These are phyloP conservation scores for Ursus arctos DNA, from an alignment of 2,113 vertebrate genomes.

Conservation along the genomic window DNA sequence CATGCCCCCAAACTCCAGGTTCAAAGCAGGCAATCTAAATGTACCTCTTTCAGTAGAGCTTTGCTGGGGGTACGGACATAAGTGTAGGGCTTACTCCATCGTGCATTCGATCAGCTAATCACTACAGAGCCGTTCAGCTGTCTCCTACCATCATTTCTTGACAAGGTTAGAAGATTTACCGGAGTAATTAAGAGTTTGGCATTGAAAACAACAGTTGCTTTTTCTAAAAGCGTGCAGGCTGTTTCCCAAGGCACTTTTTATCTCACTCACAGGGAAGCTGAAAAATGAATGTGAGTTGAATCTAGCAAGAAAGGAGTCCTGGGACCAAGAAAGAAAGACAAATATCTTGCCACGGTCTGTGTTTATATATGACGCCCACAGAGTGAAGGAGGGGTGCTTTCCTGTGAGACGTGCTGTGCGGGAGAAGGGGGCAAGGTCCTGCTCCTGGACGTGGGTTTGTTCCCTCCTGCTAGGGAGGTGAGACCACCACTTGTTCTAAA, in stretches of 20 bases:
- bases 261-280: neutral
- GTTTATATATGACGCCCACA: accelerated
- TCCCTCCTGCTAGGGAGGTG: accelerated
- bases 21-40: neutral
- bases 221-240: neutral
- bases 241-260: neutral
- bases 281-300: neutral
- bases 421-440: accelerated
- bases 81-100: neutral
- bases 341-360: neutral
- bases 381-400: neutral
- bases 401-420: too few relatives aligned
- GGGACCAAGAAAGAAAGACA: neutral
- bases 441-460: accelerated
- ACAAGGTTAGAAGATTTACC: neutral
- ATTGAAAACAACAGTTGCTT: constrained; percentile 9
- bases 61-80: neutral
- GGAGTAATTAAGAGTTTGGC: neutral
- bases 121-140: neutral
- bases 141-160: neutral
- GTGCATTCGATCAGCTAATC: neutral
- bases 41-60: neutral
- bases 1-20: neutral
- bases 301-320: neutral
- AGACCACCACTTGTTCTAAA: accelerated